Percentiles rank a stretch among this genome's conserved stretches.
phyloP scores from a whole-genome alignment of 2,888 invertebrate genomes.

The Charanyca ferruginea region DNA sequence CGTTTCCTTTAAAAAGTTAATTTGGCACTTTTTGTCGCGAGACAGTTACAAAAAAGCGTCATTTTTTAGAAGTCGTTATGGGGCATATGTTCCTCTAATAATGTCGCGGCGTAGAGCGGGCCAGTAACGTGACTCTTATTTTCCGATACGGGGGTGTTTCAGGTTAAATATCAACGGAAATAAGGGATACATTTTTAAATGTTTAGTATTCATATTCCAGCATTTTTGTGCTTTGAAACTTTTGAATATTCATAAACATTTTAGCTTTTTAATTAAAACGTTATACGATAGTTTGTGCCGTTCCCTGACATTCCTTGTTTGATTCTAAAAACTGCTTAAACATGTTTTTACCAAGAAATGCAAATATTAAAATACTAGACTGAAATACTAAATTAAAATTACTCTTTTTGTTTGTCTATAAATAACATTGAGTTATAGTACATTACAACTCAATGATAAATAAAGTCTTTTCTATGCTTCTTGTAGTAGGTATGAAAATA shows the following conservation, averaged over 20 bases:
- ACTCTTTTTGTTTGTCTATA: neutral
- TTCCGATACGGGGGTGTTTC: constrained; percentile 78
- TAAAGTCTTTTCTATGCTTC: neutral
- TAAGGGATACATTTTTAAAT: constrained; percentile 41
- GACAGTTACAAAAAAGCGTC: constrained; percentile 82
- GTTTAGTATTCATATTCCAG: constrained; percentile 44
- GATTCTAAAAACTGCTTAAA: neutral
- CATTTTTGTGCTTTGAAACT: constrained; percentile 39
- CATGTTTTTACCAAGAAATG: neutral
- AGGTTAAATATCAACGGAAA: constrained; percentile 61
- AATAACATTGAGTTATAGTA: too few relatives aligned
- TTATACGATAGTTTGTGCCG: constrained; percentile 4
- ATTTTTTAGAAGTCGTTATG: constrained; percentile 85
- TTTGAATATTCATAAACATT: neutral
- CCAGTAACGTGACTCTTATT: constrained; percentile 86
- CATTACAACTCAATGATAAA: too few relatives aligned
- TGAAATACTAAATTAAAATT: neutral
- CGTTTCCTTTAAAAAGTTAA: constrained; percentile 91
- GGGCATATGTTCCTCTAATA: constrained; percentile 86
- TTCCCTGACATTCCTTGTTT: neutral
- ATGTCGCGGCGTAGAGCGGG: constrained; percentile 83
- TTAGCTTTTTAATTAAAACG: constrained; percentile 21
- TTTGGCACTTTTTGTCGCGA: constrained; percentile 86
- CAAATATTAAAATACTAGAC: neutral
- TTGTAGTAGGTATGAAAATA: too few relatives aligned